phyloP scores from a whole-genome alignment of 2,888 invertebrate genomes.

The Anaspis maculata region DNA sequence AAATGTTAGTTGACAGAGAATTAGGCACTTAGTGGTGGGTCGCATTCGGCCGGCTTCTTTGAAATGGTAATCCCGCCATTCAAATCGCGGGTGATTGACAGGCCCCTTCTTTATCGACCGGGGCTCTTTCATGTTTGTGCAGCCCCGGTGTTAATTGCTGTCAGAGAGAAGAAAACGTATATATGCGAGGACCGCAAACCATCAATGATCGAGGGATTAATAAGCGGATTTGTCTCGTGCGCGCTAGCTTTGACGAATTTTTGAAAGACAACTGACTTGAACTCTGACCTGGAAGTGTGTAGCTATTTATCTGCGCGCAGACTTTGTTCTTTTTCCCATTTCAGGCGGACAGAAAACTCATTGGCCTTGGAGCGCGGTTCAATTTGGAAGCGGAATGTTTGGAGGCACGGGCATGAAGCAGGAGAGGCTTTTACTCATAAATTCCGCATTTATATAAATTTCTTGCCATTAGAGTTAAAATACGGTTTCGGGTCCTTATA shows the following conservation, averaged over 20 bases:
- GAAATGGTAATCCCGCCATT: slow-evolving; percentile 38
- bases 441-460: slow-evolving; percentile 4
- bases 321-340: no score
- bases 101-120: slow-evolving; percentile 28
- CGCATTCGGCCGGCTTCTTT: slow-evolving; percentile 31
- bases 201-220: background rate
- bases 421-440: no score
- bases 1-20: slow-evolving; percentile 37
- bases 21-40: slow-evolving; percentile 40
- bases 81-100: slow-evolving; percentile 35
- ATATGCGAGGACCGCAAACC: background rate
- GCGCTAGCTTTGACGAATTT: no score
- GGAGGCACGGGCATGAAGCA: no score
- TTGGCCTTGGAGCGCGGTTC: no score
- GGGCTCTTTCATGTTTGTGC: slow-evolving; percentile 24
- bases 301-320: no score
- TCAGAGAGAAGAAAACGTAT: slow-evolving; percentile 18
- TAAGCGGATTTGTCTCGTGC: no score
- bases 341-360: no score
- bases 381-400: no score
- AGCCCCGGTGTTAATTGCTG: slow-evolving; percentile 28
- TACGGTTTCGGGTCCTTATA: slow-evolving; percentile 1
- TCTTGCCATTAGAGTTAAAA: slow-evolving; percentile 2
- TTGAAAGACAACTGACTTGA: no score
- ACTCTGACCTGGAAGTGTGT: no score